A percentile compares a stretch with the other conserved stretches of the same genome.
Conservation (phyloP, 1,140 invertebrate species). For the Saccostrea glomerata region DNA sequence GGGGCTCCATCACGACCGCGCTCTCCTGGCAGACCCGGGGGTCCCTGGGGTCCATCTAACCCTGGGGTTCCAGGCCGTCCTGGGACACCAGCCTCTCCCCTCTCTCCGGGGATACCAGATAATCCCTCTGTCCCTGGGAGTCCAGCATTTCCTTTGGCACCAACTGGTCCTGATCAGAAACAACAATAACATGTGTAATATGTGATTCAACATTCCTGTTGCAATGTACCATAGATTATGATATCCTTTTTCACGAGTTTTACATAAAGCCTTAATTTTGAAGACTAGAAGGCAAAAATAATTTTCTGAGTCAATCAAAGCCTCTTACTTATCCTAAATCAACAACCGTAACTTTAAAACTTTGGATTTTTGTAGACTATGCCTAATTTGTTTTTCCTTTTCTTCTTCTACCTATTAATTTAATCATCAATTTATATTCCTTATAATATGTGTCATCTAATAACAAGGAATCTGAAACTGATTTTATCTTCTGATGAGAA, state of each 20-base stretch:
- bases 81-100: conserved; percentile 62
- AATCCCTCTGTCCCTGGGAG: conserved; percentile 54
- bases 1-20: conserved; percentile 64
- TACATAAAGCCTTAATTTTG: no score
- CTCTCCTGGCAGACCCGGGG: conserved; percentile 56
- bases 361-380: no score
- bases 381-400: no score
- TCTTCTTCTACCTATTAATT: no score
- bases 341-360: no score
- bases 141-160: conserved; percentile 52
- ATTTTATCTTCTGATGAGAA: neutral
- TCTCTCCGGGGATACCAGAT: conserved; percentile 43
- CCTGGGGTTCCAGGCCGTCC: conserved; percentile 67
- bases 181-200: neutral
- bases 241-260: neutral
- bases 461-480: neutral
- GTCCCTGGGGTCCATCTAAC: conserved; percentile 64
- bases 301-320: no score
- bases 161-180: conserved; percentile 11
- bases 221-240: neutral
- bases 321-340: no score
- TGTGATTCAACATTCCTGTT: neutral
- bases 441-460: no score
- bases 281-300: no score
- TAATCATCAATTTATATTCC: no score